Evolutionary conservation across 2,113 vertebrate genomes (phyloP).

Genomic region (Istiophorus platypterus): DNA sequence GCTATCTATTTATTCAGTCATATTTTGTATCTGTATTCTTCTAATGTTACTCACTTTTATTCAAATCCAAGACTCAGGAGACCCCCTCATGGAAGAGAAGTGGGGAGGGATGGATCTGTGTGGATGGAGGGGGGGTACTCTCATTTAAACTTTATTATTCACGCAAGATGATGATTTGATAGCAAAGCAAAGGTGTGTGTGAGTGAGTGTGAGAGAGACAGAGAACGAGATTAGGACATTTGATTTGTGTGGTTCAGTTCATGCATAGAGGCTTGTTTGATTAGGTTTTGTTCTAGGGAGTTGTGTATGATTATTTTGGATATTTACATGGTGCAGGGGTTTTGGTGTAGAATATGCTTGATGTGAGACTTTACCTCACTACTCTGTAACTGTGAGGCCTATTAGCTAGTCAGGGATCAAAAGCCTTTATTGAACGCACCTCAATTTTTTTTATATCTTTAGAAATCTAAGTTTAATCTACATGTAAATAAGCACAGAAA

Average conservation of each 20-base stretch:
- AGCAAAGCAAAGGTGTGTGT: conserved; percentile 25
- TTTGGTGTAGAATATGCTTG: conserved; percentile 5
- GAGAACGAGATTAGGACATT: conserved; percentile 55
- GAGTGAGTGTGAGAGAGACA: conserved; percentile 48
- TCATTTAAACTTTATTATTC: conserved; percentile 76
- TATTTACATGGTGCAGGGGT: conserved; percentile 31
- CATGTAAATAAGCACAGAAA: conserved; percentile 17
- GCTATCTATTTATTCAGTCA: conserved; percentile 71
- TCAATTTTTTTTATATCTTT: conserved; percentile 3
- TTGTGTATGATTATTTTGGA: conserved; percentile 29
- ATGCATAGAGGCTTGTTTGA: conserved; percentile 37
- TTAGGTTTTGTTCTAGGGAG: conserved; percentile 42
- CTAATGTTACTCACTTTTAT: conserved; percentile 77
- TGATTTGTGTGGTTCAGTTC: conserved; percentile 52
- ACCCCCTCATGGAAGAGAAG: conserved; percentile 67
- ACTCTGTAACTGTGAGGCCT: not conserved
- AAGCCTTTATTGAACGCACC: conserved; percentile 11
- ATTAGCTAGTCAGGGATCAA: conserved; percentile 16
- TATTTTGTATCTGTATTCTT: conserved; percentile 79
- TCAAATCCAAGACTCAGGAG: conserved; percentile 79
- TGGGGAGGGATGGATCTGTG: conserved; percentile 65
- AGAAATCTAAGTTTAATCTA: conserved; percentile 18
- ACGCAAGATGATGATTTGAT: conserved; percentile 67
- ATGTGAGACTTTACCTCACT: conserved; percentile 3
- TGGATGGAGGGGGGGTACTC: conserved; percentile 62